Evolutionary conservation across 2,113 vertebrate genomes (phyloP), one percentile per base, ranked within the genome.

Genomic region (Xenopus laevis): DNA sequence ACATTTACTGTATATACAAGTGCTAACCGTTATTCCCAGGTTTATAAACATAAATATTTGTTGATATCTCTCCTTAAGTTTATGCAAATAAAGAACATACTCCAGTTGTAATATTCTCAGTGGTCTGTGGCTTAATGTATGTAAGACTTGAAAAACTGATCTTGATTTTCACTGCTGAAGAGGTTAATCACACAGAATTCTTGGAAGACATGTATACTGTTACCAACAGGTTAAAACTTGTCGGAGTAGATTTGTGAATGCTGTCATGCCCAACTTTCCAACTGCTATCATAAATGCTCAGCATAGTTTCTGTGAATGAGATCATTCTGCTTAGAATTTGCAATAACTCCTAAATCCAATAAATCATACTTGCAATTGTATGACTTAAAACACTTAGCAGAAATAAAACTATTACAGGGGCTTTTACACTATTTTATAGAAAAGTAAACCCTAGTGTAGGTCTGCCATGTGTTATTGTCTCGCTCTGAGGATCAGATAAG

Each of bases 191-290:
- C 11, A 68, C 8, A 33, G 30, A 62, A 69, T 75, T 68, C 58
- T 75, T 55, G 65, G 65, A 50, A 75, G 73, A 68, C 65, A 33
- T 40, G 13, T 52, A 45, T 50, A 59, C 65, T 61, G 59, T 62
- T 62, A 68, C 65, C 10, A 30, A 23, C 73, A 75, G 65, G 73
- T 67, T 68, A 47, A 6, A 67, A 68, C 73, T 58, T 75, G 73
- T 75, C 73, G 68, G n/a, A 68, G 65, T 75, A 58, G 57, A 75
- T 75, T 50, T 75, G 57, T 75, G n/a, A 75, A 62, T 75, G 58
- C 73, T 75, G 73, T 61, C 73, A 75, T 75, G 61, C 45, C 59
- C 10, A 63, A 21, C 67, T 61, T 46, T 33, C 46, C 17, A 55
- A 55, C 15, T 55, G 53, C 17, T n/a, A 55, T 75, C 45, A 68